Conservation (phyloP, 2,113 vertebrate species). For the Dunckerocampus dactyliophorus region DNA sequence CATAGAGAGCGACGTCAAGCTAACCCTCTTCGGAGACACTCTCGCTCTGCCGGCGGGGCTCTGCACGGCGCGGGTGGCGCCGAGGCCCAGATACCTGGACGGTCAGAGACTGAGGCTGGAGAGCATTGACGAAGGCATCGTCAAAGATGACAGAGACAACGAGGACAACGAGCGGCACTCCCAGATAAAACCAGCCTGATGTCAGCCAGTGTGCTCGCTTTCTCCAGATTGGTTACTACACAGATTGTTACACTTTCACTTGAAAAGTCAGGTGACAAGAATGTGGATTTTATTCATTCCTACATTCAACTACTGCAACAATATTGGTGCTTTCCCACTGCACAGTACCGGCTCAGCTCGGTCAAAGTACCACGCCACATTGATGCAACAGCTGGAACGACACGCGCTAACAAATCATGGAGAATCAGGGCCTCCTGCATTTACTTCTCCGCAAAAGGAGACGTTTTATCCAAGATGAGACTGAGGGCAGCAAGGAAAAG, state of each 20-base stretch:
- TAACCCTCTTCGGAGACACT: constrained; percentile 87
- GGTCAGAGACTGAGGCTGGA: constrained; percentile 86
- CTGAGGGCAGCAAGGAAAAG: neutral
- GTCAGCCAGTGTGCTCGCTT: neutral
- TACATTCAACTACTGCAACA: constrained; percentile 56
- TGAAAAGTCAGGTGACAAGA: constrained; percentile 11
- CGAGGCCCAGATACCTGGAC: constrained; percentile 73
- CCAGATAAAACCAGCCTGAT: constrained; percentile 47
- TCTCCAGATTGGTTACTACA: neutral
- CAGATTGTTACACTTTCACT: neutral
- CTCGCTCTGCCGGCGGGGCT: constrained; percentile 68
- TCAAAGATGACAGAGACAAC: constrained; percentile 70
- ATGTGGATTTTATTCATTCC: constrained; percentile 36
- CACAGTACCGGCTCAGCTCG: neutral
- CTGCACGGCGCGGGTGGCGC: constrained; percentile 51
- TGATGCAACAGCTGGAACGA: too few relatives aligned
- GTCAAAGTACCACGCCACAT: too few relatives aligned
- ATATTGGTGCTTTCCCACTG: neutral
- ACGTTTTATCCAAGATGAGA: neutral
- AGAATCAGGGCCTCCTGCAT: neutral
- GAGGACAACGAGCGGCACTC: constrained; percentile 49
- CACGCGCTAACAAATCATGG: too few relatives aligned
- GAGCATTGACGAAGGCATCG: constrained; percentile 91
- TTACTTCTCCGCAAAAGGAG: neutral
- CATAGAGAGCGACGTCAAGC: constrained; percentile 90